These are phyloP conservation scores for Leptinotarsa undecemlineata DNA, from an alignment of 1,140 invertebrate genomes.

Conservation along the genomic window DNA sequence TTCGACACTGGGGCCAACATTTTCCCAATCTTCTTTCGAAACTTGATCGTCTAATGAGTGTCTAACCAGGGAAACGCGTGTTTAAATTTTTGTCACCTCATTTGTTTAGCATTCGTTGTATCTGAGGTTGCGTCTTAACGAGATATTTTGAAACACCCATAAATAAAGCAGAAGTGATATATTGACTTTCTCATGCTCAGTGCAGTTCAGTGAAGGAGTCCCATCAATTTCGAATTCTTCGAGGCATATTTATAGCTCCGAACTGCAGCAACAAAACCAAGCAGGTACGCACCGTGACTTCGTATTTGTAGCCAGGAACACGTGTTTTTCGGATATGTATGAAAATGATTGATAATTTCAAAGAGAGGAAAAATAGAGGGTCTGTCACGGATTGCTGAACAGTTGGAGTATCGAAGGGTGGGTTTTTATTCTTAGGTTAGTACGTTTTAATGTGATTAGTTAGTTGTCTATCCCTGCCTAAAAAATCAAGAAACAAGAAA, in stretches of 20 bases:
- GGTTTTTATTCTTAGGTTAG: too few species aligned
- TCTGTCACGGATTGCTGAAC: not conserved
- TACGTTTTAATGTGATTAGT: too few species aligned
- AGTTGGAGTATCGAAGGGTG: too few species aligned
- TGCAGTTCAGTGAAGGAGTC: conserved; percentile 17
- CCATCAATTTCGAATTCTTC: conserved; percentile 22
- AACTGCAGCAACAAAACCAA: not conserved
- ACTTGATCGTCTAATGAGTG: conserved; percentile 6
- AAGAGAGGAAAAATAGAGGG: not conserved
- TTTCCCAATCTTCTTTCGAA: not conserved
- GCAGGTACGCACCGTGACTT: not conserved
- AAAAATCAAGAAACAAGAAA: too few species aligned
- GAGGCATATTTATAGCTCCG: conserved; percentile 18
- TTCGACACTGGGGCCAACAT: not conserved
- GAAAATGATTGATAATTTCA: not conserved
- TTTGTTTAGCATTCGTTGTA: conserved; percentile 14
- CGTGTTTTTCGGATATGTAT: not conserved
- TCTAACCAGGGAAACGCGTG: conserved; percentile 6
- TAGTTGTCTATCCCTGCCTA: too few species aligned
- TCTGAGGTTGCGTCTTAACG: conserved; percentile 3
- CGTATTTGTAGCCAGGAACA: not conserved
- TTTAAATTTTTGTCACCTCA: conserved; percentile 16
- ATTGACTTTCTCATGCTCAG: conserved; percentile 21
- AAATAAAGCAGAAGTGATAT: conserved; percentile 16
- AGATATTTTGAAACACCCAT: conserved; percentile 20